Percentiles rank a stretch among this genome's conserved stretches.
These are phyloP conservation scores for Notoglanidium macrostoma DNA, from an alignment of 2,797 vertebrate species.

Conservation along the genomic window DNA sequence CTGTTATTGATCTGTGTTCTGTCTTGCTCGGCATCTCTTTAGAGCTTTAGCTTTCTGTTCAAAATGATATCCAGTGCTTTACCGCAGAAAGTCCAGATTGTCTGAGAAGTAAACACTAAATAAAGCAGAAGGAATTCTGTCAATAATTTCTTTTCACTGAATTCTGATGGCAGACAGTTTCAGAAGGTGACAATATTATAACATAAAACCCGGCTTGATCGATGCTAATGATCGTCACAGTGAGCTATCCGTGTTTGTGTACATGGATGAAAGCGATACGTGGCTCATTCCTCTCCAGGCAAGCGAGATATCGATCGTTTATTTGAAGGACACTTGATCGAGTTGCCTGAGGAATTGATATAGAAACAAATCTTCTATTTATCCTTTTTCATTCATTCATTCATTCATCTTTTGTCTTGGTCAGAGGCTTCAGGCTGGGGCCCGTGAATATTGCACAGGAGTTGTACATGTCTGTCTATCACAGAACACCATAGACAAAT, in stretches of 20 bases:
- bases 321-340: constrained; percentile 21
- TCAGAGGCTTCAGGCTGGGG: not conserved
- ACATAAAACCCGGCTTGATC: not conserved
- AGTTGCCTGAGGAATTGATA: constrained; percentile 62
- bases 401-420: not conserved
- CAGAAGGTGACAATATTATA: not conserved
- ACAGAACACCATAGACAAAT: not conserved
- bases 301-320: not conserved
- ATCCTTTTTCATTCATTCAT: not conserved
- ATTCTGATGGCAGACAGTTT: not conserved
- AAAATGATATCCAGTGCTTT: not conserved
- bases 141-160: not conserved
- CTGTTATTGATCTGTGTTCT: not conserved
- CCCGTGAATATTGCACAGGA: not conserved
- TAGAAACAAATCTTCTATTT: constrained; percentile 23
- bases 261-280: not conserved
- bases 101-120: not conserved
- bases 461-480: not conserved
- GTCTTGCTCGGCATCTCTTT: not conserved
- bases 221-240: not conserved
- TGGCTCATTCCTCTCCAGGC: not conserved
- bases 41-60: not conserved
- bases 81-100: not conserved
- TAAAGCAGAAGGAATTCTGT: not conserved
- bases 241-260: not conserved